A percentile compares a stretch with the other conserved stretches of the same genome.
phyloP scores from a whole-genome alignment of 2,113 vertebrate species.

The Perccottus glenii region DNA sequence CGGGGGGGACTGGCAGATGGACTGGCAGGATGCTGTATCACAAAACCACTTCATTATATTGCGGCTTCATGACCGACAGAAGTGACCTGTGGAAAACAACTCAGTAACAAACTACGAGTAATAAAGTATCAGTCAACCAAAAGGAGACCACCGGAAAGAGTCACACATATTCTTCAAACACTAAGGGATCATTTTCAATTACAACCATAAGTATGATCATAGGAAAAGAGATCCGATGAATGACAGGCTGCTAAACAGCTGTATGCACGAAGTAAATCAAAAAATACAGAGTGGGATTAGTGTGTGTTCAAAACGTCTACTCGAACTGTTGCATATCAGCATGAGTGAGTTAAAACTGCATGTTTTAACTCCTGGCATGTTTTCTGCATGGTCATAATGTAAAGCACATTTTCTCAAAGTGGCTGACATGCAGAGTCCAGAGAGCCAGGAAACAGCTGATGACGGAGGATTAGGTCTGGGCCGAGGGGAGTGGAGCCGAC shows the following conservation, averaged over 20 bases:
- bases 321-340: constrained; percentile 43
- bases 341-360: constrained; percentile 50
- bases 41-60: constrained; percentile 53
- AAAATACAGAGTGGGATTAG: constrained; percentile 36
- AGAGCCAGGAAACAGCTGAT: constrained; percentile 79
- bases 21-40: constrained; percentile 49
- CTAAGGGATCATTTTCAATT: constrained; percentile 1
- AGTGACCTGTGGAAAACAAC: constrained; percentile 10
- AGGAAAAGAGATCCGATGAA: not conserved
- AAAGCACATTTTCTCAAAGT: constrained; percentile 72
- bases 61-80: constrained; percentile 21
- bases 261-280: constrained; percentile 37
- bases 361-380: constrained; percentile 44
- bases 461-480: constrained; percentile 66
- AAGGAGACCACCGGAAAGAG: constrained; percentile 22
- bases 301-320: constrained; percentile 40
- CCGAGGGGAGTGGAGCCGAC: constrained; percentile 45
- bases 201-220: not conserved
- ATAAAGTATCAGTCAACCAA: constrained; percentile 54
- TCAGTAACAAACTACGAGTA: constrained; percentile 47
- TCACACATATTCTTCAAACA: constrained; percentile 25
- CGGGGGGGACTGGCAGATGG: constrained; percentile 52
- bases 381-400: constrained; percentile 74
- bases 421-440: constrained; percentile 65
- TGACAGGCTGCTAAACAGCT: constrained; percentile 36